Evolutionary conservation across 2,113 vertebrate species (phyloP).

Genomic region (Arothron firmamentum): DNA sequence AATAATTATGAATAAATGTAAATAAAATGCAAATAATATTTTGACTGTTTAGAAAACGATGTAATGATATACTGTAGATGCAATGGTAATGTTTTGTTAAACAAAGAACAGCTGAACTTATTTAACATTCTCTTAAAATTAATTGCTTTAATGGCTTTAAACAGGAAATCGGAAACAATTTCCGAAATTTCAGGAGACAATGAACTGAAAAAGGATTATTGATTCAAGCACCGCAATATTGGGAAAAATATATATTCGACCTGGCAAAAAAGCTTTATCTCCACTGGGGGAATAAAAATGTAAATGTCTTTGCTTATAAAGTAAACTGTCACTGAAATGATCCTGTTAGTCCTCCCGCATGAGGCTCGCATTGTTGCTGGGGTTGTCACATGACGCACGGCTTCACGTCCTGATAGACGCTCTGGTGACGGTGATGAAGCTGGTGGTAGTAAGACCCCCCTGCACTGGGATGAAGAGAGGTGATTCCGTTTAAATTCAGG

Average conservation of each 20-base stretch:
- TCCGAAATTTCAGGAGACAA: slow-evolving; percentile 2
- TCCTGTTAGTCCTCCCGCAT: background rate
- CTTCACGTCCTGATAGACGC: slow-evolving; percentile 93
- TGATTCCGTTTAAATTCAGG: slow-evolving; percentile 92
- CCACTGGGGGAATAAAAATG: no score
- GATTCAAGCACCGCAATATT: no score
- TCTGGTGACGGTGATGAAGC: slow-evolving; percentile 84
- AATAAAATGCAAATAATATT: no score
- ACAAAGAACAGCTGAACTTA: background rate
- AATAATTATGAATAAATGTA: no score
- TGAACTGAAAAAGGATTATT: no score
- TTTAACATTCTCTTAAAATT: slow-evolving; percentile 39
- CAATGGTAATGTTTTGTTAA: no score
- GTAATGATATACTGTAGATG: no score
- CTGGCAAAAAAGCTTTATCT: no score
- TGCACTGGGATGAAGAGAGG: slow-evolving; percentile 86
- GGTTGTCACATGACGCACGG: slow-evolving; percentile 94
- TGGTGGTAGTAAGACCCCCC: slow-evolving; percentile 85
- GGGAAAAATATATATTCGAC: no score
- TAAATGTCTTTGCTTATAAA: no score
- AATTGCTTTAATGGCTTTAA: slow-evolving; percentile 30
- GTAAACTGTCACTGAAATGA: no score
- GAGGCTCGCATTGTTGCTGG: background rate
- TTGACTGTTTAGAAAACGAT: no score
- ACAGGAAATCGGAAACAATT: slow-evolving; percentile 22